These are phyloP conservation scores for Bettongia penicillata DNA, from an alignment of 2,113 vertebrate genomes.

Conservation along the genomic window DNA sequence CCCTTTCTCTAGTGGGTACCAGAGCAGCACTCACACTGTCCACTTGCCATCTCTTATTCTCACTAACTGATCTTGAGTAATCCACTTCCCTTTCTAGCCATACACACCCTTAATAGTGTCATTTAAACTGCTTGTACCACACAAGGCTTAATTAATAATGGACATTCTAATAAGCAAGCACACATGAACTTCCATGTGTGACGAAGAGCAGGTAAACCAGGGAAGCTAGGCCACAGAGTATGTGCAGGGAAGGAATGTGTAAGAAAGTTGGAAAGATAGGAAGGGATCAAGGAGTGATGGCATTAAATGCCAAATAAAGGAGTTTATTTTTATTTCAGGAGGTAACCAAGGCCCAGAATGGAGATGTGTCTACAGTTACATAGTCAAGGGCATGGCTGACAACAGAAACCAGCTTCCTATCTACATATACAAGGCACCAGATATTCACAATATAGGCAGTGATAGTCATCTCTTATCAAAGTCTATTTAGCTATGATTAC, in stretches of 20 bases:
- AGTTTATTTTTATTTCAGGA: background rate
- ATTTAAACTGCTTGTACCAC: background rate
- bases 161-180: background rate
- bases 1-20: background rate
- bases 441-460: background rate
- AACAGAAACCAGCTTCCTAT: background rate
- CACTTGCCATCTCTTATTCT: background rate
- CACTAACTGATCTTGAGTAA: background rate
- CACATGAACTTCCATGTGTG: background rate
- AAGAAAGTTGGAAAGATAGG: background rate
- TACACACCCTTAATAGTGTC: background rate
- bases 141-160: background rate
- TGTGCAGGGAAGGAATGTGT: background rate
- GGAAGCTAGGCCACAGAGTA: background rate
- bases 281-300: background rate
- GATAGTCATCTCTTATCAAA: no score
- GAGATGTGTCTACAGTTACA: background rate
- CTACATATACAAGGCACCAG: background rate
- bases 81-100: background rate
- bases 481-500: no score
- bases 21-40: background rate
- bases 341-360: background rate
- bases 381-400: background rate
- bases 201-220: background rate
- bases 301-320: background rate